phyloP scores from a whole-genome alignment of 2,888 invertebrate genomes.

The Xestobium rufovillosum region DNA sequence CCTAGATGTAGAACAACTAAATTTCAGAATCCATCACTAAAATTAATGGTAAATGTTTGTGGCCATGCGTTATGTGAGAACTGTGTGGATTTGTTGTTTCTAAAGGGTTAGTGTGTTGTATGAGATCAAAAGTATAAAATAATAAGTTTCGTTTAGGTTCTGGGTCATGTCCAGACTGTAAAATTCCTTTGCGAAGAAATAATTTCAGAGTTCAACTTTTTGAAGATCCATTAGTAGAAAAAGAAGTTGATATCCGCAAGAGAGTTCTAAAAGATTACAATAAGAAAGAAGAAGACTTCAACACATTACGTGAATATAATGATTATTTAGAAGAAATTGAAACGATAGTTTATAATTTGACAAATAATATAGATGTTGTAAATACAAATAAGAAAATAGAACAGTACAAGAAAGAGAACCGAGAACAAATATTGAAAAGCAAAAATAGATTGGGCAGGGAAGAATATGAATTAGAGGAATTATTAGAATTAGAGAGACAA shows the following conservation, averaged over 20 bases:
- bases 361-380: slow-evolving; percentile 81
- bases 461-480: slow-evolving; percentile 79
- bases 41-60: slow-evolving; percentile 96
- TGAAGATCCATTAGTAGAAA: slow-evolving; percentile 94
- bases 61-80: slow-evolving; percentile 97
- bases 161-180: slow-evolving; percentile 91
- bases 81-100: slow-evolving; percentile 92
- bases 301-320: slow-evolving; percentile 75
- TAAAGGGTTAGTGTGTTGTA: slow-evolving; percentile 64
- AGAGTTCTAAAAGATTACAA: slow-evolving; percentile 85
- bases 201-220: slow-evolving; percentile 93
- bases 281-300: slow-evolving; percentile 92
- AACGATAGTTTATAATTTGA: slow-evolving; percentile 81
- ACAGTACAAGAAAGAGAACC: slow-evolving; percentile 85
- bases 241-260: slow-evolving; percentile 92
- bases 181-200: slow-evolving; percentile 75
- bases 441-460: slow-evolving; percentile 70
- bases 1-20: slow-evolving; percentile 96
- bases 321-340: slow-evolving; percentile 96
- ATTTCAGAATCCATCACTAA: slow-evolving; percentile 92
- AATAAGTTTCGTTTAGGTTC: slow-evolving; percentile 55
- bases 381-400: slow-evolving; percentile 86
- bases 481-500: slow-evolving; percentile 73
- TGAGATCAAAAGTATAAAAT: slow-evolving; percentile 2
- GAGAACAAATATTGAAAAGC: slow-evolving; percentile 73